phyloP scores from a whole-genome alignment of 2,888 invertebrate species.

The Hydroisotoma schaefferi region DNA sequence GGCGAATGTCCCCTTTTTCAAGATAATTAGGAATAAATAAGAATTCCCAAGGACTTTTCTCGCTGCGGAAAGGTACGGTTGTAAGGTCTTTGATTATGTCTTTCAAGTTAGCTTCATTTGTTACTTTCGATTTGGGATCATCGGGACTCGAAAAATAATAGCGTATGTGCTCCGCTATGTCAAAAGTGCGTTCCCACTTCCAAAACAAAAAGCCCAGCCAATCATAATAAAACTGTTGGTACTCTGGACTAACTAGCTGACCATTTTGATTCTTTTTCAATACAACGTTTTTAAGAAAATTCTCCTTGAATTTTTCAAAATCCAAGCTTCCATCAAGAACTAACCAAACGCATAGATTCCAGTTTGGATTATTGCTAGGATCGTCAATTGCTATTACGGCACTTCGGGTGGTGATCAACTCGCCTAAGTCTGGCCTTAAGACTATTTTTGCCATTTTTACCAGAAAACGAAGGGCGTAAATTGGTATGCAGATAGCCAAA shows the following conservation, averaged over 20 bases:
- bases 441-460: constrained; percentile 18
- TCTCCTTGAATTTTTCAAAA: constrained; percentile 24
- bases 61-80: constrained; percentile 23
- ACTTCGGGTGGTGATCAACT: constrained; percentile 36
- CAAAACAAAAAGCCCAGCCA: constrained; percentile 40
- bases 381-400: constrained; percentile 37
- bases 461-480: constrained; percentile 32
- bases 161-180: constrained; percentile 32
- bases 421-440: constrained; percentile 31
- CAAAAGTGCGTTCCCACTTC: constrained; percentile 41
- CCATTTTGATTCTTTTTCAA: constrained; percentile 18
- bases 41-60: constrained; percentile 44
- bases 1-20: constrained; percentile 1
- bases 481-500: constrained; percentile 18
- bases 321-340: constrained; percentile 35
- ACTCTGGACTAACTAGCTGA: constrained; percentile 33
- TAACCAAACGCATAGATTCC: constrained; percentile 40
- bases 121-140: constrained; percentile 2
- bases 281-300: constrained; percentile 27
- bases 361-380: constrained; percentile 28
- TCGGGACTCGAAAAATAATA: constrained; percentile 1
- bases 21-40: constrained; percentile 33
- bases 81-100: constrained; percentile 32
- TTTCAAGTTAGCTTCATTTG: constrained; percentile 25
- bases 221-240: constrained; percentile 34